phyloP scores from a whole-genome alignment of 2,888 invertebrate genomes.

The Bimastos eiseni region DNA sequence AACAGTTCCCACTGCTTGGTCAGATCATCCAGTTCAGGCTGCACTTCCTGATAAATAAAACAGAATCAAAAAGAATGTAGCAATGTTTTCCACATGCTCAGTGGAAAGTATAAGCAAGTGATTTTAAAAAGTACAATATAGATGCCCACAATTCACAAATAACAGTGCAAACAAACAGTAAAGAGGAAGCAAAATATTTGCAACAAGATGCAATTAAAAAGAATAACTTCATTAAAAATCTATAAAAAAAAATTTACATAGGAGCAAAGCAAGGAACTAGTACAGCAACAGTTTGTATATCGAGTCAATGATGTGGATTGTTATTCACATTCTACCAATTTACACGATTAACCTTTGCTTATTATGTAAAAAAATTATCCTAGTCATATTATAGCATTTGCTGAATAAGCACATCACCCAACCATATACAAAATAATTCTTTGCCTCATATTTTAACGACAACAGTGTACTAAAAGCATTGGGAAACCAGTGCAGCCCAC shows the following conservation, averaged over 20 bases:
- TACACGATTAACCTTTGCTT: neutral
- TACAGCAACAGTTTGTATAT: neutral
- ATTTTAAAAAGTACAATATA: neutral
- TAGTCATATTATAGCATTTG: neutral
- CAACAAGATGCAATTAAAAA: no score
- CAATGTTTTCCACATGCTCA: no score
- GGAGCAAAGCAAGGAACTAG: neutral
- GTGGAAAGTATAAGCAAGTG: neutral
- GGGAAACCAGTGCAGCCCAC: no score
- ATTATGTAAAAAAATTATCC: neutral
- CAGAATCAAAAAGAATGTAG: neutral
- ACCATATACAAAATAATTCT: neutral
- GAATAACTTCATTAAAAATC: no score
- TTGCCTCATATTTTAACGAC: neutral
- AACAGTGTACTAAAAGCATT: no score
- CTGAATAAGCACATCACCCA: neutral
- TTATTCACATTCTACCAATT: neutral
- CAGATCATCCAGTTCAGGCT: conserved; percentile 80
- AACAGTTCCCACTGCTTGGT: conserved; percentile 78
- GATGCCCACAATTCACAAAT: neutral
- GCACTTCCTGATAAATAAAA: conserved; percentile 74
- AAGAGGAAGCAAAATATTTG: no score
- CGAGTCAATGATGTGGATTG: neutral
- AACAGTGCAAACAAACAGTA: neutral
- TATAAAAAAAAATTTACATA: no score